These are phyloP conservation scores for Megastigmus dorsalis DNA, from an alignment of 2,888 invertebrate species.

Conservation along the genomic window DNA sequence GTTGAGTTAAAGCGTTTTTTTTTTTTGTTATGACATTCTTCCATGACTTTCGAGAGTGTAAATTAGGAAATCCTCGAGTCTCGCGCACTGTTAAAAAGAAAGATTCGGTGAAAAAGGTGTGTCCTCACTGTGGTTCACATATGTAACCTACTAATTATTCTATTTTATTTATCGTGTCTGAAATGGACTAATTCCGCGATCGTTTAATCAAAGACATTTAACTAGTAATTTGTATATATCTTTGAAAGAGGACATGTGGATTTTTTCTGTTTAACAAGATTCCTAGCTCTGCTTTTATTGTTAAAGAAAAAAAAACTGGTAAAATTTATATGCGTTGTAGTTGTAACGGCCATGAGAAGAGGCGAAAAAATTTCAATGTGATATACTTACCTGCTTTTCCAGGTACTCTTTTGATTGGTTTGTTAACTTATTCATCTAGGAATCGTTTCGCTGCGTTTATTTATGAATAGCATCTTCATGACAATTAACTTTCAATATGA, in stretches of 20 bases:
- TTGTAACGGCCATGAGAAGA: slow-evolving; percentile 2
- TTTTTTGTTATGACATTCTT: slow-evolving; percentile 33
- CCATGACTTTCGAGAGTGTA: slow-evolving; percentile 29
- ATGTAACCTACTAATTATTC: slow-evolving; percentile 25
- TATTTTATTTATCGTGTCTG: slow-evolving; percentile 19
- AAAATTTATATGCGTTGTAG: slow-evolving; percentile 41
- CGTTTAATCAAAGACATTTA: slow-evolving; percentile 32
- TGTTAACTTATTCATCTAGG: slow-evolving; percentile 10
- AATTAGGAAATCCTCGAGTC: slow-evolving; percentile 17
- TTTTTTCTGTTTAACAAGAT: slow-evolving; percentile 31
- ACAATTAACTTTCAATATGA: slow-evolving; percentile 65
- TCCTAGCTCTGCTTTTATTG: slow-evolving; percentile 33
- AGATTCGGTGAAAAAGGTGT: slow-evolving; percentile 12
- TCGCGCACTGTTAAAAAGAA: slow-evolving; percentile 27
- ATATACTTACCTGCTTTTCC: slow-evolving; percentile 40
- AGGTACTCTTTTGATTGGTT: slow-evolving; percentile 40
- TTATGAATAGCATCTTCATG: slow-evolving; percentile 64
- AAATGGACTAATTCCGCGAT: slow-evolving; percentile 13
- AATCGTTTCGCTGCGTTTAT: slow-evolving; percentile 33
- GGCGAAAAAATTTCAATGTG: slow-evolving; percentile 28
- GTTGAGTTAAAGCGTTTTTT: slow-evolving; percentile 28
- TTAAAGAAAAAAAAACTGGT: slow-evolving; percentile 32
- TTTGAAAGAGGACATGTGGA: slow-evolving; percentile 13
- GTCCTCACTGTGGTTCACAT: slow-evolving; percentile 25
- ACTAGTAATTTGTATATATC: slow-evolving; percentile 16